These are phyloP conservation scores for Avahi laniger DNA, from an alignment of 2,797 vertebrate genomes.

Conservation along the genomic window DNA sequence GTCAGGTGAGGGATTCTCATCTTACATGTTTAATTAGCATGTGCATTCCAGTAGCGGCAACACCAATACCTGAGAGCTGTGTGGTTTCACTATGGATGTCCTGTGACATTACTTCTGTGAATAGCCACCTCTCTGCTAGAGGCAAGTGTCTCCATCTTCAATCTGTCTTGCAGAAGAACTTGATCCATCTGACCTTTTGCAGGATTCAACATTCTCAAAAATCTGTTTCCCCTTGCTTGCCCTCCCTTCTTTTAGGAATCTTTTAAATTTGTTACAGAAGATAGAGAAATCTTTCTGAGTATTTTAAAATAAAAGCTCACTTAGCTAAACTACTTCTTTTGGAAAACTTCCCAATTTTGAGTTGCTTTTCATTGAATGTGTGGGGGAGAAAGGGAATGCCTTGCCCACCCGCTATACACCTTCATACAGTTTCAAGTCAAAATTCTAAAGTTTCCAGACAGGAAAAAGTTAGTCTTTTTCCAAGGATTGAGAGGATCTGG, in stretches of 20 bases:
- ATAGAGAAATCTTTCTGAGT: background rate
- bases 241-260: background rate
- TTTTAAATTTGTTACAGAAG: slow-evolving; percentile 13
- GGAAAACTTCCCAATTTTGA: background rate
- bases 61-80: background rate
- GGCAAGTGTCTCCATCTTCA: background rate
- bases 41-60: background rate
- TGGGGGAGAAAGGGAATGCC: background rate
- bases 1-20: background rate
- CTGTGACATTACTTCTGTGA: background rate
- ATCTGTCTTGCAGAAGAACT: background rate
- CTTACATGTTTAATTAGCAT: background rate
- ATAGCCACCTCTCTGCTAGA: background rate
- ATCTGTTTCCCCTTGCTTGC: background rate
- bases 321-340: background rate
- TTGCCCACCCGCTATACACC: background rate
- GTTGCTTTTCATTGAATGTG: slow-evolving; percentile 6
- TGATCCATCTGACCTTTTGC: background rate
- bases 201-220: background rate
- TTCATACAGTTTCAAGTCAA: slow-evolving; percentile 1
- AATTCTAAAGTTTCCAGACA: slow-evolving; percentile 42
- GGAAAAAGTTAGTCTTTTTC: slow-evolving; percentile 30
- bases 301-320: slow-evolving; percentile 41
- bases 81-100: background rate
- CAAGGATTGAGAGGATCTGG: slow-evolving; percentile 49